These are phyloP conservation scores for Acleris laterana DNA, from an alignment of 2,888 invertebrate species.

Conservation along the genomic window DNA sequence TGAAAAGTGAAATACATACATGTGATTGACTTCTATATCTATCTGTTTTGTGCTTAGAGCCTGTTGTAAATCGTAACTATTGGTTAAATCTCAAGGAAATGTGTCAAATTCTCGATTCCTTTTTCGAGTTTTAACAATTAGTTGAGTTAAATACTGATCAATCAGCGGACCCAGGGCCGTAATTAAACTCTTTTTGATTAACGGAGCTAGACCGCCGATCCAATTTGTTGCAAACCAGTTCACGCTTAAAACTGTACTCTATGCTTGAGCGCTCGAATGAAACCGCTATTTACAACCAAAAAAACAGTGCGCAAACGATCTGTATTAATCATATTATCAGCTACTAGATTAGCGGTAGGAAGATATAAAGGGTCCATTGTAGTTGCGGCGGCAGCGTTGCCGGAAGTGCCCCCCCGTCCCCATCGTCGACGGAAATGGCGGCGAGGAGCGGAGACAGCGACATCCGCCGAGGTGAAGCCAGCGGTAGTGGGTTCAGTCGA, in stretches of 20 bases:
- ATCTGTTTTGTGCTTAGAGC: no score
- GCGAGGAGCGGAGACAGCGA: constrained; percentile 77
- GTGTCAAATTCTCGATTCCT: no score
- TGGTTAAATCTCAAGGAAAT: no score
- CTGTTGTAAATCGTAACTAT: no score
- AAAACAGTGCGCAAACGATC: constrained; percentile 47
- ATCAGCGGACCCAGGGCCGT: no score
- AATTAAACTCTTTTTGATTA: no score
- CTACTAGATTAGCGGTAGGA: constrained; percentile 74
- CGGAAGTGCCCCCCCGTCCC: constrained; percentile 46
- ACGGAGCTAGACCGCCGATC: no score
- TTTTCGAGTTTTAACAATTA: no score
- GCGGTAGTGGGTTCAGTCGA: constrained; percentile 49
- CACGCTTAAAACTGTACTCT: not conserved
- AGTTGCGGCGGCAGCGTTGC: constrained; percentile 54
- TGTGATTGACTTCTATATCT: no score
- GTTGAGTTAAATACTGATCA: no score
- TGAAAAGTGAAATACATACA: no score
- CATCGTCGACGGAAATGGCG: constrained; percentile 68
- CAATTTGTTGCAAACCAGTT: no score
- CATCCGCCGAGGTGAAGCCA: constrained; percentile 73
- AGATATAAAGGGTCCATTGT: constrained; percentile 77
- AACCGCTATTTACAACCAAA: constrained; percentile 44
- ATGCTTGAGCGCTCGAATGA: constrained; percentile 7
- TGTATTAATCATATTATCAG: constrained; percentile 70